A percentile compares a stretch with the other conserved stretches of the same genome.
phyloP scores from a whole-genome alignment of 1,140 invertebrate genomes.

The Achroia grisella region DNA sequence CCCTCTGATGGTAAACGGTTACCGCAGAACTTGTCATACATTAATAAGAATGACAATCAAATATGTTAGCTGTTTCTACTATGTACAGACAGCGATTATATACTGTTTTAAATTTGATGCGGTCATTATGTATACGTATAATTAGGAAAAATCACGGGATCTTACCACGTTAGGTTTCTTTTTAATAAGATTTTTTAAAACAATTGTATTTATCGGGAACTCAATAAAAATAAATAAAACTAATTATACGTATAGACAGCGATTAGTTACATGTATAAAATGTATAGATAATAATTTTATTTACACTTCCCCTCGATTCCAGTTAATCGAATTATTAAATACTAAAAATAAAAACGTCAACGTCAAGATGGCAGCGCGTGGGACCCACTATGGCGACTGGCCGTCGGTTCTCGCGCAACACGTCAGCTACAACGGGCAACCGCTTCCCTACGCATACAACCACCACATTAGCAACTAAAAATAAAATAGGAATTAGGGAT shows the following conservation, averaged over 20 bases:
- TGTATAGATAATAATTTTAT: neutral
- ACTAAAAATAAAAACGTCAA: neutral
- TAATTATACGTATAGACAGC: neutral
- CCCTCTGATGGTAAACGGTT: too few species aligned
- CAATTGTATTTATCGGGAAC: neutral
- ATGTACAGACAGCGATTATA: too few species aligned
- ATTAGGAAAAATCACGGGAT: too few species aligned
- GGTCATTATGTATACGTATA: too few species aligned
- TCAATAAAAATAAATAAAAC: neutral
- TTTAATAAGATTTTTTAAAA: neutral
- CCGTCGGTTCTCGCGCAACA: constrained; percentile 41
- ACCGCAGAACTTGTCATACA: too few species aligned
- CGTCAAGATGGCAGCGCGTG: constrained; percentile 5
- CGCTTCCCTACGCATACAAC: constrained; percentile 46
- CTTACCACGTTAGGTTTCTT: too few species aligned
- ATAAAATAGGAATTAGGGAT: too few species aligned
- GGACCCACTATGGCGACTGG: constrained; percentile 10
- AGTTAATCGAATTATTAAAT: neutral
- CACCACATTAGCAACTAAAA: constrained; percentile 13
- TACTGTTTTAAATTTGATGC: too few species aligned
- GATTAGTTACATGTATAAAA: neutral
- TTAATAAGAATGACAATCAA: too few species aligned
- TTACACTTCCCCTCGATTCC: neutral
- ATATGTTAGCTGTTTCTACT: too few species aligned
- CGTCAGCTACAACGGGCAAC: constrained; percentile 63